Conservation (phyloP, 1,140 invertebrate species). For the Thereuonema tuberculata region DNA sequence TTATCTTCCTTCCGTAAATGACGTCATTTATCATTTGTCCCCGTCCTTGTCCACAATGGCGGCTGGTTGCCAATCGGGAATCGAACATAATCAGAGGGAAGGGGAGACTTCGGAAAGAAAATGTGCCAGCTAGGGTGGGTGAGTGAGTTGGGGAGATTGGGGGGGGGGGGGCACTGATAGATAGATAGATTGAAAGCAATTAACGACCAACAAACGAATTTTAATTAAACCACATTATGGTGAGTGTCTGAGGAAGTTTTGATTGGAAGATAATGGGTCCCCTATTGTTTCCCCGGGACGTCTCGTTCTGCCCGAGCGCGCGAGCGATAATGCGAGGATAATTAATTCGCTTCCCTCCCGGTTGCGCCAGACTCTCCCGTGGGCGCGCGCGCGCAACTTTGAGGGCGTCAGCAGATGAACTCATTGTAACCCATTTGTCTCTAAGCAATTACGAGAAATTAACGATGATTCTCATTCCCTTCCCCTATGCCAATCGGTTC, state of each 20-base stretch:
- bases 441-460: conserved; percentile 7
- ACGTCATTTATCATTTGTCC: no score
- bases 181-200: neutral
- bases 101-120: neutral
- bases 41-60: no score
- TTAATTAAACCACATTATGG: neutral
- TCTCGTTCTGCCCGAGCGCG: neutral
- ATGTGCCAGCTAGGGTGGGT: neutral
- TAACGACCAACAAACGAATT: neutral
- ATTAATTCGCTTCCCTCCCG: conserved; percentile 4
- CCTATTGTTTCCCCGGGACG: neutral
- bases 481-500: no score
- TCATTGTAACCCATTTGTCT: no score
- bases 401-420: no score
- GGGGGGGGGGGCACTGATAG: no score
- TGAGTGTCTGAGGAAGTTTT: neutral
- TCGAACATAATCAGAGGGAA: neutral
- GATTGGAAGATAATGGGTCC: neutral
- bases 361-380: no score
- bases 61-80: neutral
- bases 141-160: neutral
- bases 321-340: conserved; percentile 1
- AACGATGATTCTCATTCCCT: neutral
- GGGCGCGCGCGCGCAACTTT: no score
- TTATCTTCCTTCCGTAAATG: no score